A percentile compares a stretch with the other conserved stretches of the same genome.
These are phyloP conservation scores for Dioctria rufipes DNA, from an alignment of 2,888 invertebrate species.

Conservation along the genomic window DNA sequence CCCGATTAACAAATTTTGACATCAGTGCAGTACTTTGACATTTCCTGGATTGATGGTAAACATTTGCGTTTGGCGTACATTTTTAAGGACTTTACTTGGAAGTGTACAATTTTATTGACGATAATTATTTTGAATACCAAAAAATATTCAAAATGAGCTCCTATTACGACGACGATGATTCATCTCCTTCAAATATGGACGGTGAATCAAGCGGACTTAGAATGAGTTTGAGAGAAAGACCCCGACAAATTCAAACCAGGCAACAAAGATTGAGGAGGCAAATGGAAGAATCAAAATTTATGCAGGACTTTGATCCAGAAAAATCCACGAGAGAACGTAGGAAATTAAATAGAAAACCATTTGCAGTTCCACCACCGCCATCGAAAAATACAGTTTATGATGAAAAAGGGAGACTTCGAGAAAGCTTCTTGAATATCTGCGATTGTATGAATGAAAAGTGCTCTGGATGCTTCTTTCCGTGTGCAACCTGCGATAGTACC, in stretches of 20 bases:
- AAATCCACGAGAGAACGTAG: slow-evolving; percentile 83
- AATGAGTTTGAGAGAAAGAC: slow-evolving; percentile 39
- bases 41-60: too few species aligned
- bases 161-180: slow-evolving; percentile 49
- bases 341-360: slow-evolving; percentile 79
- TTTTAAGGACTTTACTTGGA: too few species aligned
- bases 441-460: slow-evolving; percentile 87
- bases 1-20: too few species aligned
- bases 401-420: slow-evolving; percentile 78
- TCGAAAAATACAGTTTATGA: slow-evolving; percentile 76
- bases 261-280: slow-evolving; percentile 55
- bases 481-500: slow-evolving; percentile 79
- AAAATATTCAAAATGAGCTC: slow-evolving; percentile 15
- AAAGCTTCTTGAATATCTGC: slow-evolving; percentile 81
- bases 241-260: slow-evolving; percentile 8
- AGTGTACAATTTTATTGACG: too few species aligned
- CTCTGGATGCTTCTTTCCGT: slow-evolving; percentile 88
- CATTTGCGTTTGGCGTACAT: too few species aligned
- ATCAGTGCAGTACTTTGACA: too few species aligned
- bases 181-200: slow-evolving; percentile 39
- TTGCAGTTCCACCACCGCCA: slow-evolving; percentile 66
- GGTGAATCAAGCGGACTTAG: slow-evolving; percentile 13
- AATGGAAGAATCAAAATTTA: slow-evolving; percentile 62
- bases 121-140: neutral
- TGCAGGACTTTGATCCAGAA: slow-evolving; percentile 83